Percentiles rank a stretch among this genome's conserved stretches.
phyloP scores from a whole-genome alignment of 2,113 vertebrate species.

The Argyrosomus japonicus region DNA sequence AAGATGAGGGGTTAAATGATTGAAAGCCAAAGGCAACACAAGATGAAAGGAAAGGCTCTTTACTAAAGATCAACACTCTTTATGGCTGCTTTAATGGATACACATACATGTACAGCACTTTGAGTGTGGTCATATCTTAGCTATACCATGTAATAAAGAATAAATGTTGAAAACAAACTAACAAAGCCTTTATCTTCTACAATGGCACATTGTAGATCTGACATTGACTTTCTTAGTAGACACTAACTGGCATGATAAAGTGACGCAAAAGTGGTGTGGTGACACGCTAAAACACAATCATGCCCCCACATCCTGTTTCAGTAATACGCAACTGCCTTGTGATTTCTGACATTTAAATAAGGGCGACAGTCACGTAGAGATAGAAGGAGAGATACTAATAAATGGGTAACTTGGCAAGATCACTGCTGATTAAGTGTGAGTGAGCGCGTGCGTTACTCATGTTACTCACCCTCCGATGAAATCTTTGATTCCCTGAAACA shows the following conservation, averaged over 20 bases:
- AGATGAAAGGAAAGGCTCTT: not conserved
- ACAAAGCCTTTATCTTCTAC: not conserved
- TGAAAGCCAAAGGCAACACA: not conserved
- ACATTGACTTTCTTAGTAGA: too few relatives aligned
- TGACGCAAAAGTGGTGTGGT: not conserved
- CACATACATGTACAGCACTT: too few relatives aligned
- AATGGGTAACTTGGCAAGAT: not conserved
- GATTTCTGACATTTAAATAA: not conserved
- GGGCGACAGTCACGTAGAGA: not conserved
- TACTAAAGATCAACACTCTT: not conserved
- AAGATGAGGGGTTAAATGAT: not conserved
- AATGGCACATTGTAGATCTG: not conserved
- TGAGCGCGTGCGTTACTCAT: too few relatives aligned
- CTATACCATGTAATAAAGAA: not conserved
- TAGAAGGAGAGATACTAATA: not conserved
- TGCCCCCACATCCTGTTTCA: conserved; percentile 37
- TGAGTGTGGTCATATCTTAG: too few relatives aligned
- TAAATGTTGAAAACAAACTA: not conserved
- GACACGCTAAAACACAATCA: not conserved
- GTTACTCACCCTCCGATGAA: conserved; percentile 80
- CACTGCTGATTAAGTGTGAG: not conserved
- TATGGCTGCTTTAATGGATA: too few relatives aligned
- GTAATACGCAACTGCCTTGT: not conserved
- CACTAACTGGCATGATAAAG: not conserved
- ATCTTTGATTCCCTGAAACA: conserved; percentile 81